Base-by-base conservation (phyloP, 1,140 invertebrate species). In the Drosophila pallidifrons region DNA sequence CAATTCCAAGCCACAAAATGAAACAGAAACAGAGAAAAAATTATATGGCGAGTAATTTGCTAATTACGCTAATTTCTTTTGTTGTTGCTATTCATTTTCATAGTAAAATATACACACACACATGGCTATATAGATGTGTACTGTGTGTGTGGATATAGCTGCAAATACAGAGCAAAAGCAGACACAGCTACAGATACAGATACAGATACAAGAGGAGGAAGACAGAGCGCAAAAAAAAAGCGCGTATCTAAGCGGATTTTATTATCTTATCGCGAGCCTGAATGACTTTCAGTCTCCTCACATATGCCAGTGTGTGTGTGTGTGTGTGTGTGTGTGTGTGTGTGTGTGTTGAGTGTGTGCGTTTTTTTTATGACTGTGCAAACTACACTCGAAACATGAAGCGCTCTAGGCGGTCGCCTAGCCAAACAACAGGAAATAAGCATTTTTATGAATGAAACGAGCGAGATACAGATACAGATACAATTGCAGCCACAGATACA, bases 1-100 rank as follows among this genome's bases (percentile, higher is more conserved):
- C 82, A 85, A 81, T 85, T 81, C 52, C 63, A 85, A 86, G 82
- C 78, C 75, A 55, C 82, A 78, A 72, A 82, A 64, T 51, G 58
- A 81, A 81, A 52, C 69, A 71, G n/a, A 43, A 66, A 72, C 20
- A 61, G 15, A 73, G 25, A 72, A 20, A 35, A 52, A 61, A 65
- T 38, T 32, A 45, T 43, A 55, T 67, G 68, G 46, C 83, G 80
- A 82, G 82, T 87, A 87, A 87, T 87, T 87, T 87, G 82, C 82
- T 87, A 87, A 87, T 87, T 87, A 87, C 82, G 82, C 82, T 88
- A 87, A 87, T 87, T 87, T 87, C 82, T 82, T 88, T 82, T 88
- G 79, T 86, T 87, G 82, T 79, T 86, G 82, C 70, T 71, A 66
- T 71, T 66, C 41, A 76, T 82, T 87, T 86, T 88, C 83, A 82